Percentiles rank a stretch among this genome's conserved stretches.
Evolutionary conservation across 2,888 invertebrate genomes (phyloP).

Genomic region (Noctua janthina): DNA sequence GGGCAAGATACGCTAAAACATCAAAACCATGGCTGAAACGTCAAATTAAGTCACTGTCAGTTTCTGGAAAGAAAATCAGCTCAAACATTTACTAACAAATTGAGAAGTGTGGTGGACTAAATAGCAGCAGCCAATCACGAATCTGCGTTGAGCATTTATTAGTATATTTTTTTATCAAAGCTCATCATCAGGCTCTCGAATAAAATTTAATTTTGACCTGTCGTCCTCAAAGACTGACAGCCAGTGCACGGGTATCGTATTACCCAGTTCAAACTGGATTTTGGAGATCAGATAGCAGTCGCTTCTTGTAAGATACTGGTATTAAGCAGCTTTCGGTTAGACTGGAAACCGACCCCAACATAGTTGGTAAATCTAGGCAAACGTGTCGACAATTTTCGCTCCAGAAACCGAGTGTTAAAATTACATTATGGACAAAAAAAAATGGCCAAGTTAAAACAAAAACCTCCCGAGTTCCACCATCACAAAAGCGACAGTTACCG

Average conservation of each 20-base stretch:
- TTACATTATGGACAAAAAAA: not conserved
- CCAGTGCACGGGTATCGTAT: not conserved
- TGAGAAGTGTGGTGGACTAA: not conserved
- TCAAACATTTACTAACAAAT: not conserved
- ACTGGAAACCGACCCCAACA: not conserved
- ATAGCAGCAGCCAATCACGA: not conserved
- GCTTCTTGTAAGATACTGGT: not conserved
- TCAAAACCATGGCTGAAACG: not conserved
- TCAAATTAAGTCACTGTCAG: not conserved
- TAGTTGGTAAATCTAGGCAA: not conserved
- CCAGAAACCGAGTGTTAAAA: not conserved
- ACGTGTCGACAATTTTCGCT: not conserved
- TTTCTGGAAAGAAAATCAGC: not conserved
- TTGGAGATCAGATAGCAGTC: not conserved
- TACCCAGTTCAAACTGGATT: not conserved
- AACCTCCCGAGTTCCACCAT: constrained; percentile 42
- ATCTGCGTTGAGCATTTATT: not conserved
- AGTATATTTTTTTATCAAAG: not conserved
- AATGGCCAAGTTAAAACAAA: not conserved
- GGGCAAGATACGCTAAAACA: constrained; percentile 33
- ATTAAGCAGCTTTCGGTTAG: not conserved
- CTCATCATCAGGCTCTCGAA: not conserved
- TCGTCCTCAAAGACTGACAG: not conserved
- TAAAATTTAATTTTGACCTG: not conserved
- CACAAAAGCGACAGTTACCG: constrained; percentile 53